These are phyloP conservation scores for fruit fly (Drosophila melanogaster) DNA, from an alignment of 1,140 invertebrate species.

Conservation along the genomic window Release_6_plus_ISO1_MT NC_004354.4:4216501-4217000, in stretches of 20 bases:
- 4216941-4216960: slow-evolving; percentile 62
- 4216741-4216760: slow-evolving; percentile 10
- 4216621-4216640: neutral
- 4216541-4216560: slow-evolving; percentile 55
- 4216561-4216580: slow-evolving; percentile 31
- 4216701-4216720: slow-evolving; percentile 35
- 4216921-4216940: slow-evolving; percentile 63
- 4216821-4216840: too few species aligned
- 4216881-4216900: slow-evolving; percentile 17
- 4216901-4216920: slow-evolving; percentile 57
- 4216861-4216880: neutral
- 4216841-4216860: neutral
- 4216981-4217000: slow-evolving; percentile 5
- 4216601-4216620: neutral
- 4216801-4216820: neutral
- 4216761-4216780: neutral
- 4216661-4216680: slow-evolving; percentile 16
- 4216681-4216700: slow-evolving; percentile 24
- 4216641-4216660: slow-evolving; percentile 2
- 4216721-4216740: neutral
- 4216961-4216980: neutral
- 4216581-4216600: slow-evolving; percentile 1
- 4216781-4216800: neutral
- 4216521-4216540: slow-evolving; percentile 83
- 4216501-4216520: slow-evolving; percentile 70